These are phyloP conservation scores for Isaurus tuberculatus DNA, from an alignment of 92 coral and sea anemone species.

Conservation along the genomic window DNA sequence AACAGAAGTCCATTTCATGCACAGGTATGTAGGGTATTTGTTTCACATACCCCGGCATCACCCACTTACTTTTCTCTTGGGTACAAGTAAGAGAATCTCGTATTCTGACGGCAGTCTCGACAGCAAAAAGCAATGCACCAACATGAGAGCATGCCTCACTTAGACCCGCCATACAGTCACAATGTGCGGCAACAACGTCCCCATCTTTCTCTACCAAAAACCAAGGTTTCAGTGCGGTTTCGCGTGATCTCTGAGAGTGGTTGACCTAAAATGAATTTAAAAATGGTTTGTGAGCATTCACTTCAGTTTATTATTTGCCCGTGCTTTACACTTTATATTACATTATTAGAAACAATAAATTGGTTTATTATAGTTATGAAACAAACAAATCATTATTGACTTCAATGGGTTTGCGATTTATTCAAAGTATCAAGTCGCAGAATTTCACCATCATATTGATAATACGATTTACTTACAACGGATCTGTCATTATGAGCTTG, in stretches of 20 bases:
- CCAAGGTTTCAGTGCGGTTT: constrained; percentile 52
- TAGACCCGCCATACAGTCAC: constrained; percentile 57
- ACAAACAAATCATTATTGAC: too few species aligned
- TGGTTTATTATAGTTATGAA: too few species aligned
- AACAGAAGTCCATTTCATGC: constrained; percentile 34
- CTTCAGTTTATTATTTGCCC: too few species aligned
- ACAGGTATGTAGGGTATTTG: constrained; percentile 37
- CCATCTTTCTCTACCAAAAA: constrained; percentile 44
- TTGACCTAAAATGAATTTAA: constrained; percentile 25
- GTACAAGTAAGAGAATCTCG: constrained; percentile 35
- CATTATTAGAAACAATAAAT: too few species aligned
- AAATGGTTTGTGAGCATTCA: too few species aligned
- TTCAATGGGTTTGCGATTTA: too few species aligned
- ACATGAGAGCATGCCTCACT: constrained; percentile 58
- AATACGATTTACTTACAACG: too few species aligned
- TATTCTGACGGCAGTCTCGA: constrained; percentile 49
- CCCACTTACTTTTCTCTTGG: constrained; percentile 43
- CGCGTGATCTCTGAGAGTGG: constrained; percentile 52
- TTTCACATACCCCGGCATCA: constrained; percentile 45
- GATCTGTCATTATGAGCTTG: too few species aligned
- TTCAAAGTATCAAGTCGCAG: too few species aligned
- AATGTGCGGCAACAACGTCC: constrained; percentile 47
- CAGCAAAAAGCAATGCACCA: constrained; percentile 50
- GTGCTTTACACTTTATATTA: too few species aligned
- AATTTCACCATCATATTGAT: too few species aligned